These are phyloP conservation scores for Ascaphus truei DNA, from an alignment of 2,113 vertebrate species.

Conservation along the genomic window DNA sequence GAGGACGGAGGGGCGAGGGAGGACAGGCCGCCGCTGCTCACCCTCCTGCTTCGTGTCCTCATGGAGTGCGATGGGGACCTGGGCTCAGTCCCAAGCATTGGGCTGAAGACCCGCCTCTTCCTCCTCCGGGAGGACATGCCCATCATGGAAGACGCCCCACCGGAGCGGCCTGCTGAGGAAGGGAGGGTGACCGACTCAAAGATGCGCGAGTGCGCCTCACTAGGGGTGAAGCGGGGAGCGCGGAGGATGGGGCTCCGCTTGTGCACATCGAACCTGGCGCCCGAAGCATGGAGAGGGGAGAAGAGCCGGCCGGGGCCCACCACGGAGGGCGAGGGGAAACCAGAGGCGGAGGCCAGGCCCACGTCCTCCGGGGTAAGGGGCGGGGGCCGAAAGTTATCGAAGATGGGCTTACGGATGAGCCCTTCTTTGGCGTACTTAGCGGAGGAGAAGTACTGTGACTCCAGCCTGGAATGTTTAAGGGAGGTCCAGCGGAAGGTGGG, in stretches of 20 bases:
- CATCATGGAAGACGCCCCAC: slow-evolving; percentile 65
- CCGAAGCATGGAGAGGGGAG: slow-evolving; percentile 74
- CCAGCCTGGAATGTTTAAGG: slow-evolving; percentile 77
- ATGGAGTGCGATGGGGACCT: slow-evolving; percentile 94
- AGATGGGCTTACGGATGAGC: slow-evolving; percentile 94
- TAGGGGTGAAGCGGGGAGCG: slow-evolving; percentile 89
- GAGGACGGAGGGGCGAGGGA: slow-evolving; percentile 65
- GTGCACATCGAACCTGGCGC: slow-evolving; percentile 78
- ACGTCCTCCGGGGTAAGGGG: slow-evolving; percentile 94
- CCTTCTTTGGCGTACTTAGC: slow-evolving; percentile 99
- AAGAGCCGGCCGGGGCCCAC: slow-evolving; percentile 78
- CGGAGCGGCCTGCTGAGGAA: slow-evolving; percentile 65
- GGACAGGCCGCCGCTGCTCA: slow-evolving; percentile 71
- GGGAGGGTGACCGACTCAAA: slow-evolving; percentile 90
- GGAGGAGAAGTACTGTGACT: slow-evolving; percentile 92
- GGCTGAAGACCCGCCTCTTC: slow-evolving; percentile 69
- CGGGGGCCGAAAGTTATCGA: slow-evolving; percentile 94
- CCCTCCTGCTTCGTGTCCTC: slow-evolving; percentile 90
- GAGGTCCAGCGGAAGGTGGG: slow-evolving; percentile 96
- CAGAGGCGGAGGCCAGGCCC: slow-evolving; percentile 66
- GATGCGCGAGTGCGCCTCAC: slow-evolving; percentile 94
- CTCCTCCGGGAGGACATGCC: slow-evolving; percentile 65
- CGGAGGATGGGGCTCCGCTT: slow-evolving; percentile 89
- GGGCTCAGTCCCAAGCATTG: slow-evolving; percentile 70
- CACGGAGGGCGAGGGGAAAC: slow-evolving; percentile 62